phyloP scores from a whole-genome alignment of 64 coral and sea anemone genomes.

The Montipora efflorescens region DNA sequence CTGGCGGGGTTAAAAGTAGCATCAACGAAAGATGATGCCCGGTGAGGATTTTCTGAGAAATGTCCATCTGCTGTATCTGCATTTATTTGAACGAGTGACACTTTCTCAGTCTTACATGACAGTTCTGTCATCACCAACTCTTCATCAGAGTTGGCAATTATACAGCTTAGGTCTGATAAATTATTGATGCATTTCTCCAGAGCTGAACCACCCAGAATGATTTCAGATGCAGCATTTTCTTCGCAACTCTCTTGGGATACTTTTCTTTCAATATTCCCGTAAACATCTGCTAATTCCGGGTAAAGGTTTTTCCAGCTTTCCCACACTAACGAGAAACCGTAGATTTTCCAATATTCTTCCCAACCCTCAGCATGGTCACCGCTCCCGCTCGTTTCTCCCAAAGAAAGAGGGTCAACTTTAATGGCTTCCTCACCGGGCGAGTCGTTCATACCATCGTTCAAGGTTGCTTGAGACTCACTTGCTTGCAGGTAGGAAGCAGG shows the following conservation, averaged over 20 bases:
- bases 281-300: slow-evolving; percentile 13
- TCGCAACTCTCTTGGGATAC: background rate
- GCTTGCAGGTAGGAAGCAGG: background rate
- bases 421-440: background rate
- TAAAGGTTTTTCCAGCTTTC: slow-evolving; percentile 78
- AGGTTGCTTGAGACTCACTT: background rate
- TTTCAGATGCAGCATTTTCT: background rate
- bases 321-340: slow-evolving; percentile 89
- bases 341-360: slow-evolving; percentile 87
- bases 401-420: background rate
- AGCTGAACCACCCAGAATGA: background rate
- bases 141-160: background rate
- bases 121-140: background rate
- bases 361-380: slow-evolving; percentile 39
- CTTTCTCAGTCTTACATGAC: background rate
- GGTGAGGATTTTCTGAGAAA: background rate
- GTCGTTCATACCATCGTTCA: background rate
- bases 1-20: background rate
- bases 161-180: background rate
- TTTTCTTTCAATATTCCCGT: background rate
- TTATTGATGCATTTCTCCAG: background rate
- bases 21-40: background rate
- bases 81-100: background rate
- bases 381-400: background rate
- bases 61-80: background rate